These are phyloP conservation scores for Ceratitis capitata DNA, from an alignment of 1,140 invertebrate species.

Conservation along the genomic window DNA sequence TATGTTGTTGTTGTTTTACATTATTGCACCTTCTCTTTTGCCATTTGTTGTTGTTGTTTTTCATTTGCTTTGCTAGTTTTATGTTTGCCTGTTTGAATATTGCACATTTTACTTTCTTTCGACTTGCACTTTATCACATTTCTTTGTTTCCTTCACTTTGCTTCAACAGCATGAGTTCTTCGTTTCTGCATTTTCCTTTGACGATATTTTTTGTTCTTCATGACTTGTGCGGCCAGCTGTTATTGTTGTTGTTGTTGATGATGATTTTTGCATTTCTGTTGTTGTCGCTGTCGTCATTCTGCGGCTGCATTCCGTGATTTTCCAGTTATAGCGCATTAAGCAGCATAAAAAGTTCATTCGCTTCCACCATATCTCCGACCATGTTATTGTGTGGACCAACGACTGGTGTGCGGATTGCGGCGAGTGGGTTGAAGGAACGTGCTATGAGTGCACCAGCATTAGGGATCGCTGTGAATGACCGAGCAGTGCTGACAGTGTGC, in stretches of 20 bases:
- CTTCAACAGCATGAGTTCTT: too few relatives aligned
- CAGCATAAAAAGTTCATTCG: constrained; percentile 39
- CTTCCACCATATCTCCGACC: neutral
- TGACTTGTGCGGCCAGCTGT: neutral
- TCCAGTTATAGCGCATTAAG: constrained; percentile 35
- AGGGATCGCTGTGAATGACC: constrained; percentile 31
- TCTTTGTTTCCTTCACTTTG: neutral
- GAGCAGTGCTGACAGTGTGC: too few relatives aligned
- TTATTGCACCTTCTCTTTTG: neutral
- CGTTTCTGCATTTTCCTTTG: neutral
- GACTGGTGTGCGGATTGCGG: neutral
- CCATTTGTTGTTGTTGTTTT: neutral
- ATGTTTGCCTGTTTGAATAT: neutral
- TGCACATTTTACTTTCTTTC: neutral
- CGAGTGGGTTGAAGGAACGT: neutral
- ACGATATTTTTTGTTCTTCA: neutral
- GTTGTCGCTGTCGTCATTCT: neutral
- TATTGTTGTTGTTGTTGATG: neutral
- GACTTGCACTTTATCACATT: neutral
- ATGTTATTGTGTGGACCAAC: neutral
- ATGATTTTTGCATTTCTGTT: neutral
- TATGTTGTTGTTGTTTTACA: too few relatives aligned
- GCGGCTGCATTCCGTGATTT: constrained; percentile 37
- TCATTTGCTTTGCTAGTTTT: neutral
- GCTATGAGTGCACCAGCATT: neutral